phyloP scores from a whole-genome alignment of 2,113 vertebrate genomes.

The human region GRCh38 chr6:139002001-139002500 shows the following conservation, averaged over 20 bases:
- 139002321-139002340: neutral
- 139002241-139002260: conserved; percentile 18
- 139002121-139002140: conserved; percentile 22
- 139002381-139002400: neutral
- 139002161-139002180: neutral
- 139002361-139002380: neutral
- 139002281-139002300: neutral
- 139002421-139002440: neutral
- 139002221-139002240: conserved; percentile 11
- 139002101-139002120: conserved; percentile 26
- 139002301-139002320: conserved; percentile 35
- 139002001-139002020: neutral
- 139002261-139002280: neutral
- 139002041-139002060: conserved; percentile 36
- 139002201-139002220: conserved; percentile 1
- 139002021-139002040: neutral
- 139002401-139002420: conserved; percentile 9
- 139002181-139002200: neutral
- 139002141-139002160: conserved; percentile 15
- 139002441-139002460: neutral
- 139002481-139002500: neutral
- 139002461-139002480: neutral
- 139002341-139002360: neutral
- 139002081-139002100: neutral
- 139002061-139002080: neutral